These are phyloP conservation scores for Caenorhabditis afra DNA, from an alignment of 2,888 invertebrate species.

Conservation along the genomic window DNA sequence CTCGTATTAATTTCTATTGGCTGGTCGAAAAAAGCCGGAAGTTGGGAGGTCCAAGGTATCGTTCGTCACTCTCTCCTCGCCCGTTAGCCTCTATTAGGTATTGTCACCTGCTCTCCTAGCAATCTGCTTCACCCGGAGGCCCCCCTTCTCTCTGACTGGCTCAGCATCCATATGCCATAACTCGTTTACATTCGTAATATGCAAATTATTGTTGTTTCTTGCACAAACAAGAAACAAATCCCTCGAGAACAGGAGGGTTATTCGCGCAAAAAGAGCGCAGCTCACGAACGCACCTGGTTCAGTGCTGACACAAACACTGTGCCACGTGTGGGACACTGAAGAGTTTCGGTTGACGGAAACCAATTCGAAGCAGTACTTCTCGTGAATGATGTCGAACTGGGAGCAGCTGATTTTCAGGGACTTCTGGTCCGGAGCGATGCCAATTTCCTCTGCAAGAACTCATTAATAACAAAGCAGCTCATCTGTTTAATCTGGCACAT, in stretches of 20 bases:
- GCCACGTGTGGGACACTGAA: constrained; percentile 73
- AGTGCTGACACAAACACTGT: constrained; percentile 74
- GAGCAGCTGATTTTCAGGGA: constrained; percentile 67
- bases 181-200: constrained; percentile 55
- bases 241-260: constrained; percentile 5
- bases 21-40: constrained; percentile 45
- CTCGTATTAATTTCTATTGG: constrained; percentile 14
- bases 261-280: not conserved
- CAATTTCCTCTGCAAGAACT: constrained; percentile 66
- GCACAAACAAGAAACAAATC: constrained; percentile 51
- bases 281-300: constrained; percentile 71
- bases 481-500: constrained; percentile 59
- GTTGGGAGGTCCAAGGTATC: constrained; percentile 38
- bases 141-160: not conserved
- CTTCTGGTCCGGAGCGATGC: constrained; percentile 50
- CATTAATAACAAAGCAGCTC: constrained; percentile 44
- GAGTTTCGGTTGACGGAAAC: constrained; percentile 69
- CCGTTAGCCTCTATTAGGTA: constrained; percentile 20
- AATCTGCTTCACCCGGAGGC: constrained; percentile 4
- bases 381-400: constrained; percentile 77
- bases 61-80: constrained; percentile 8
- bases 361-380: constrained; percentile 77
- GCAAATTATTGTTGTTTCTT: constrained; percentile 60
- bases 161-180: constrained; percentile 50
- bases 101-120: constrained; percentile 55